Evolutionary conservation across 2,888 invertebrate species (phyloP).

Genomic region (Chouioia cunea): DNA sequence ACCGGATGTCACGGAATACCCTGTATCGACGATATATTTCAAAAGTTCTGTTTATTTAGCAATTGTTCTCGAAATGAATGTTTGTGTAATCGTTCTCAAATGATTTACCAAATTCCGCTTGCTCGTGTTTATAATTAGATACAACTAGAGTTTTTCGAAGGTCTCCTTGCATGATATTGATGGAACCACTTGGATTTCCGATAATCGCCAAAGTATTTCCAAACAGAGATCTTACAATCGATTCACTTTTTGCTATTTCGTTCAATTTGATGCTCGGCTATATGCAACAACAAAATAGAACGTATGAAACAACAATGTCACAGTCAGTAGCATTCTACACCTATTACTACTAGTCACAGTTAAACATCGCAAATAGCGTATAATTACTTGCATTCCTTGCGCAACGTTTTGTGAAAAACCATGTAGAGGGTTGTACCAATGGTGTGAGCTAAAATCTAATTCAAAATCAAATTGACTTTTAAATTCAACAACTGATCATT

Average conservation of each 20-base stretch:
- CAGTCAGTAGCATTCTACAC: too few relatives aligned
- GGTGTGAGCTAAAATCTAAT: conserved; percentile 51
- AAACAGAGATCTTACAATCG: conserved; percentile 11
- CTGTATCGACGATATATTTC: conserved; percentile 41
- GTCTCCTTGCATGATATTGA: conserved; percentile 9
- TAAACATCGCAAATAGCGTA: neutral
- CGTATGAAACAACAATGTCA: too few relatives aligned
- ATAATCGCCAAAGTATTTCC: conserved; percentile 16
- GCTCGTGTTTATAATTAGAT: conserved; percentile 5
- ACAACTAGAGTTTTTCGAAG: conserved; percentile 20
- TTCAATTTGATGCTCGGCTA: conserved; percentile 17
- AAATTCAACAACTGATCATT: neutral
- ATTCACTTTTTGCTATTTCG: conserved; percentile 25
- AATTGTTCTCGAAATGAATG: neutral
- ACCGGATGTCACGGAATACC: conserved; percentile 59
- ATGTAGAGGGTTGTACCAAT: conserved; percentile 55
- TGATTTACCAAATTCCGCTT: conserved; percentile 22
- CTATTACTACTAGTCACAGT: too few relatives aligned
- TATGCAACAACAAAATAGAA: neutral
- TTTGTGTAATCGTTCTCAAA: neutral
- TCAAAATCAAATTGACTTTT: neutral
- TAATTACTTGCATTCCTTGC: conserved; percentile 17
- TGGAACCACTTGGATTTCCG: conserved; percentile 35
- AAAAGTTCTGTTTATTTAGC: neutral
- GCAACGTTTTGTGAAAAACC: conserved; percentile 54